Conservation (phyloP, 2,113 vertebrate genomes). For the Ahaetulla prasina region DNA sequence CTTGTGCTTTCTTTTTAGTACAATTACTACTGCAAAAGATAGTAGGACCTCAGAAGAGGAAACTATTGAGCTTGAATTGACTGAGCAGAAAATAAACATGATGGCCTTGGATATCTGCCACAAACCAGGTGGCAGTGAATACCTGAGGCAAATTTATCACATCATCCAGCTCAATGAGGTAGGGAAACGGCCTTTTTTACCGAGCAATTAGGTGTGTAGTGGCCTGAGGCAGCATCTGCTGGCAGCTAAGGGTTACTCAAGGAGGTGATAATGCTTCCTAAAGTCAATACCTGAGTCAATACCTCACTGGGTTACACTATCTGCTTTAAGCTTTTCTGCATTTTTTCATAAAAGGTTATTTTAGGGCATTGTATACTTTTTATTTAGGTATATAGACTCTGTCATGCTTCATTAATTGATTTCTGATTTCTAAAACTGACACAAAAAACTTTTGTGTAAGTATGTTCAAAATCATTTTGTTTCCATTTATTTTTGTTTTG, state of each 20-base stretch:
- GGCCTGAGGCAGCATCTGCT: constrained; percentile 88
- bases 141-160: constrained; percentile 99
- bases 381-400: constrained; percentile 64
- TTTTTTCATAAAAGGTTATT: constrained; percentile 57
- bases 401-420: constrained; percentile 60
- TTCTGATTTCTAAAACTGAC: constrained; percentile 43
- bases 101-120: constrained; percentile 98
- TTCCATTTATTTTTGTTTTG: not conserved
- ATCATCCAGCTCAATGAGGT: constrained; percentile 99
- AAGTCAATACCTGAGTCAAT: constrained; percentile 70
- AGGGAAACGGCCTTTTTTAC: constrained; percentile 90
- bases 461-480: constrained; percentile 22
- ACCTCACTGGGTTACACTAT: constrained; percentile 64
- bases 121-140: constrained; percentile 94
- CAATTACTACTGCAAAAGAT: constrained; percentile 70
- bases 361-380: constrained; percentile 57
- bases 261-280: constrained; percentile 75
- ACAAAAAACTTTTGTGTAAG: not conserved
- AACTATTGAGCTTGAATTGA: constrained; percentile 79
- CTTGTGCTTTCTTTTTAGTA: constrained; percentile 64
- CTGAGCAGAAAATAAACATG: constrained; percentile 97
- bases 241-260: constrained; percentile 80
- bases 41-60: constrained; percentile 65
- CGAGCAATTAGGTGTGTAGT: constrained; percentile 96
- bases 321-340: constrained; percentile 56